phyloP scores from a whole-genome alignment of 1,140 invertebrate genomes.

The Drosophila truncata region DNA sequence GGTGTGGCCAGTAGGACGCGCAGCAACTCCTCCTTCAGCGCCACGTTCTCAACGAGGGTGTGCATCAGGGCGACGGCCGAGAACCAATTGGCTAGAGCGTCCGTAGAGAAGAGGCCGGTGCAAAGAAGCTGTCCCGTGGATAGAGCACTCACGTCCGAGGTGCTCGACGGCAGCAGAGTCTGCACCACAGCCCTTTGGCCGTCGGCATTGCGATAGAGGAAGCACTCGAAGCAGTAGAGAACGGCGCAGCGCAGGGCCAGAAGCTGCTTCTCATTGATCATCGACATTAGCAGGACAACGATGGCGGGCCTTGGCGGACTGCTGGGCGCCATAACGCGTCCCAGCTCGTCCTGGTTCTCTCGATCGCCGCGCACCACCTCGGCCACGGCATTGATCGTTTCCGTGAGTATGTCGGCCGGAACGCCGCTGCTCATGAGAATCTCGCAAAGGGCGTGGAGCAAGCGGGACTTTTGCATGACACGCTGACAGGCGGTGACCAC shows the following conservation, averaged over 20 bases:
- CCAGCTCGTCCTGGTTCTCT: slow-evolving; percentile 96
- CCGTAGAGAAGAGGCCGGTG: slow-evolving; percentile 95
- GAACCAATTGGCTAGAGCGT: slow-evolving; percentile 99
- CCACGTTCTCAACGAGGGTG: slow-evolving; percentile 94
- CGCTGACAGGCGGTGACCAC: slow-evolving; percentile 93
- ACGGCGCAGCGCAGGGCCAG: slow-evolving; percentile 96
- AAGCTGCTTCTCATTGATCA: slow-evolving; percentile 99
- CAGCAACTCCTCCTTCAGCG: slow-evolving; percentile 97
- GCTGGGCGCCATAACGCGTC: slow-evolving; percentile 95
- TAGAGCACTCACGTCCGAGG: slow-evolving; percentile 89
- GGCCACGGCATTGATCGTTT: slow-evolving; percentile 97
- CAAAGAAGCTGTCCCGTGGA: slow-evolving; percentile 97
- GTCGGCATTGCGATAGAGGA: slow-evolving; percentile 96
- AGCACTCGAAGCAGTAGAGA: slow-evolving; percentile 98
- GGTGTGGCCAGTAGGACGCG: slow-evolving; percentile 96
- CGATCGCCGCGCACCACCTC: slow-evolving; percentile 97
- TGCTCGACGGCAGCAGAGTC: slow-evolving; percentile 94
- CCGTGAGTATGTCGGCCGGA: slow-evolving; percentile 97
- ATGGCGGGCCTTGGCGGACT: slow-evolving; percentile 96
- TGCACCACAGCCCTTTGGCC: slow-evolving; percentile 95
- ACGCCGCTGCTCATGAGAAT: slow-evolving; percentile 98
- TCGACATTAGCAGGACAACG: slow-evolving; percentile 98
- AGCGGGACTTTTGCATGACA: slow-evolving; percentile 93
- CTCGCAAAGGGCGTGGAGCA: slow-evolving; percentile 93
- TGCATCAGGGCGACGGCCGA: slow-evolving; percentile 96